Conservation (phyloP, 2,113 vertebrate genomes). For the Salvelinus fontinalis region DNA sequence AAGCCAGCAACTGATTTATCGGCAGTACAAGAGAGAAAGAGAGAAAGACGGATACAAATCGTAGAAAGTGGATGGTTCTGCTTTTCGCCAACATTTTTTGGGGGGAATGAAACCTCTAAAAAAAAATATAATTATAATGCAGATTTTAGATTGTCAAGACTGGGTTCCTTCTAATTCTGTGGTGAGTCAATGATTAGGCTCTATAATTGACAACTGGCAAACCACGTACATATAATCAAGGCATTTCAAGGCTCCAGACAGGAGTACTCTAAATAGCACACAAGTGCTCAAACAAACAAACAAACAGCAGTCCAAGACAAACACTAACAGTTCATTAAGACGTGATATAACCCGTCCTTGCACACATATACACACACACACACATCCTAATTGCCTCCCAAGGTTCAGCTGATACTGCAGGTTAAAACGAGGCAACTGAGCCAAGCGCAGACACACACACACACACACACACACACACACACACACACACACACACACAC, state of each 20-base stretch:
- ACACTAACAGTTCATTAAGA: neutral
- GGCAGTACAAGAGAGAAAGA: neutral
- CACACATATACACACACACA: neutral
- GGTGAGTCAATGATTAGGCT: neutral
- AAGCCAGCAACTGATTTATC: conserved; percentile 64
- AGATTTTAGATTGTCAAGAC: too few species aligned
- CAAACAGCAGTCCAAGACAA: conserved; percentile 2
- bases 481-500: too few species aligned
- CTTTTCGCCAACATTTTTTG: too few species aligned
- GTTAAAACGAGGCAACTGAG: too few species aligned
- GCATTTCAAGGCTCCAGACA: neutral
- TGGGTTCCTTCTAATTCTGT: neutral
- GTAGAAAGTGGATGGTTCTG: too few species aligned
- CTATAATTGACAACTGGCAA: neutral
- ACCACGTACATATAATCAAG: neutral
- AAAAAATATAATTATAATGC: too few species aligned
- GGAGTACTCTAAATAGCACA: neutral
- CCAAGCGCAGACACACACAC: too few species aligned
- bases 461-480: too few species aligned
- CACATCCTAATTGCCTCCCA: neutral
- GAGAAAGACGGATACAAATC: too few species aligned
- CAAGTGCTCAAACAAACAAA: neutral
- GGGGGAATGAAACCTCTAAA: too few species aligned
- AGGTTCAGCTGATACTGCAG: neutral
- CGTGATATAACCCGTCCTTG: neutral